These are phyloP conservation scores for Ceryle rudis DNA, from an alignment of 2,797 vertebrate species.

Conservation along the genomic window DNA sequence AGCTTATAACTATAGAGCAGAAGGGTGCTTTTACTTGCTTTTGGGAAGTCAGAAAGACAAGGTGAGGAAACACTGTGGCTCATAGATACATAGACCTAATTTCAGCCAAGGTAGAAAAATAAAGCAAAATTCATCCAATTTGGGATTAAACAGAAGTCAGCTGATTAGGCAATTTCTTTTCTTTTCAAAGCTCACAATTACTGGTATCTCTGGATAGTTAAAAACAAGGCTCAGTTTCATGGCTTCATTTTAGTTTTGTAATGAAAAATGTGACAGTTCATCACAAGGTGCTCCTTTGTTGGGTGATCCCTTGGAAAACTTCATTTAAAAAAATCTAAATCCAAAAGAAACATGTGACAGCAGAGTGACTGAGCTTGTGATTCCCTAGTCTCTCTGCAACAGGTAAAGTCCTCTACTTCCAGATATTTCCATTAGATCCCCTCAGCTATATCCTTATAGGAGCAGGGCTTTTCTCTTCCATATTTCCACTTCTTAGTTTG, in stretches of 20 bases:
- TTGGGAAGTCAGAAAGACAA: neutral
- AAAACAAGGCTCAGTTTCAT: neutral
- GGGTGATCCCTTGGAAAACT: neutral
- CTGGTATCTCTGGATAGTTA: neutral
- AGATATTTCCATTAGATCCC: neutral
- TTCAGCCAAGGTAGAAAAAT: neutral
- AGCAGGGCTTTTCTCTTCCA: neutral
- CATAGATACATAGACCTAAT: neutral
- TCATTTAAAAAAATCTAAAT: neutral
- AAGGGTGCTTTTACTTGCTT: neutral
- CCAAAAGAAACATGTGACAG: neutral
- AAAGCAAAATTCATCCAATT: neutral
- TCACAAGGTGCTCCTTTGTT: neutral
- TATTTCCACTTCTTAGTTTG: neutral
- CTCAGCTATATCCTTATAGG: neutral
- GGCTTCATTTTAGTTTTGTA: neutral
- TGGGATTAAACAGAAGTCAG: neutral
- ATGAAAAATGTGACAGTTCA: neutral
- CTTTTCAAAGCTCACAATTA: neutral
- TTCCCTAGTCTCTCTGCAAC: neutral
- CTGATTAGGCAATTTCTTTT: neutral
- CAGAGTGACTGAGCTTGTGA: neutral
- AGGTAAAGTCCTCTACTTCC: neutral
- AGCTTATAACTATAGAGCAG: neutral
- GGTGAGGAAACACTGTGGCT: neutral